A percentile compares a stretch with the other conserved stretches of the same genome.
Evolutionary conservation across 2,888 invertebrate species (phyloP).

Genomic region (Matsumyia berberina): DNA sequence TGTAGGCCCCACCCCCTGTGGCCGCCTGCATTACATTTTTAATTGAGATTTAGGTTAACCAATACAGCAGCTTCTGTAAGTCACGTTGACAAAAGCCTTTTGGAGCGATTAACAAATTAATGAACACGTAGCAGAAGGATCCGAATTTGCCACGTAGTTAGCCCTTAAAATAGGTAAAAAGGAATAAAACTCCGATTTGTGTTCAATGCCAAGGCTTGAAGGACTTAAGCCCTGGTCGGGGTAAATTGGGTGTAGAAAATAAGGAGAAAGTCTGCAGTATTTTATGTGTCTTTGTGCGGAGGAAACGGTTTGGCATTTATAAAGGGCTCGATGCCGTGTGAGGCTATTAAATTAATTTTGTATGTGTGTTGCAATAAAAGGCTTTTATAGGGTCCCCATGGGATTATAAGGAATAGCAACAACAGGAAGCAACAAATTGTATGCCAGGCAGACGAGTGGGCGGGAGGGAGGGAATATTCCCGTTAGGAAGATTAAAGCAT

Average conservation of each 20-base stretch:
- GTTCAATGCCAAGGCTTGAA: not conserved
- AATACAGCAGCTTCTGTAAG: not conserved
- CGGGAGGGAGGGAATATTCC: not conserved
- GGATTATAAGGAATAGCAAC: slow-evolving; percentile 34
- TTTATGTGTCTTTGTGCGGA: not conserved
- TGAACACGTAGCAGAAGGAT: not conserved
- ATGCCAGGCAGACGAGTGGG: not conserved
- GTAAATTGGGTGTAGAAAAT: not conserved
- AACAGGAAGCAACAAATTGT: slow-evolving; percentile 9
- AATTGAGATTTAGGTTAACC: slow-evolving; percentile 21
- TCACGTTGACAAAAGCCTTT: slow-evolving; percentile 1
- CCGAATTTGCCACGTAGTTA: not conserved
- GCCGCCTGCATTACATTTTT: not conserved
- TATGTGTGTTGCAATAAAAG: slow-evolving; percentile 23
- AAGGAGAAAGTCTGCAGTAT: not conserved
- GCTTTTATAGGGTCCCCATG: slow-evolving; percentile 11
- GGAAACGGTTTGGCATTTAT: slow-evolving; percentile 14
- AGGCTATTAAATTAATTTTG: slow-evolving; percentile 31
- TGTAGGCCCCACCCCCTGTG: not conserved
- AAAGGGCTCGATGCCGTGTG: slow-evolving; percentile 3
- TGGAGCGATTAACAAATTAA: slow-evolving; percentile 23
- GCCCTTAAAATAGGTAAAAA: slow-evolving; percentile 2
- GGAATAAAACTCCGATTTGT: not conserved
- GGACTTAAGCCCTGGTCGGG: not conserved
- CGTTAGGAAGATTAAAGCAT: not conserved